Evolutionary conservation across 2,888 invertebrate species (phyloP), one percentile per base, ranked within the genome.

Genomic region (Charanyca ferruginea): DNA sequence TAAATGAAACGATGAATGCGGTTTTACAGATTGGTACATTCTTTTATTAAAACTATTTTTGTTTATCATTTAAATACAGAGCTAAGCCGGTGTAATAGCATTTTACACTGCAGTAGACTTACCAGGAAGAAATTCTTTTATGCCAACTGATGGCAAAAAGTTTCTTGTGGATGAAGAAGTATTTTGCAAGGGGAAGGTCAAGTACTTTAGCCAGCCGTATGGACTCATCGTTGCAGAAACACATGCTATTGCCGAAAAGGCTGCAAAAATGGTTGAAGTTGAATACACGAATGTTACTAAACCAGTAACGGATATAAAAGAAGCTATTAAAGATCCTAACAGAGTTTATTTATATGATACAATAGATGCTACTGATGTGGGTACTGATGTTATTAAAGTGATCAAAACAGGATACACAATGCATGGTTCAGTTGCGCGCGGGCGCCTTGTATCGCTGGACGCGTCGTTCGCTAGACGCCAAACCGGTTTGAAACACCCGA

Each of bases 91-190:
- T 8, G 97, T 97, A 0, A 86, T 97, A 28, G 96, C 96, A 7
- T 96, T 97, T 79, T 95, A 96, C 61, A 93, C 96, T 28, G 97
- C 97, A 13, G 96, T 96, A 83, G 97, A 97, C 81, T 96, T 98
- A 61, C 97, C 97, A 0, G 97, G 97, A 0, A 86, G 89, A 42
- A 97, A 97, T 87, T 87, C 91, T 20, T 96, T 95, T 68, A 91
- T 93, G 47, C 85, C 87, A 9, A 72, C 53, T 0, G 85, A 80
- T 7, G 55, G 65, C 8, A n/a, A 47, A 13, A 22, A 0, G 0
- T 71, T 4, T 65, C 67, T 18, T 35, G 61, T 9, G 49, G 73
- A 86, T 16, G 90, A 96, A 83, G 94, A 96, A 87, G 73, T 96
- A n/a, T 89, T 96, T 58, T 96, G 96, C 69, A 91, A 90, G 59